These are phyloP conservation scores for Periophthalmus magnuspinnatus DNA, from an alignment of 2,797 vertebrate species.

Conservation along the genomic window DNA sequence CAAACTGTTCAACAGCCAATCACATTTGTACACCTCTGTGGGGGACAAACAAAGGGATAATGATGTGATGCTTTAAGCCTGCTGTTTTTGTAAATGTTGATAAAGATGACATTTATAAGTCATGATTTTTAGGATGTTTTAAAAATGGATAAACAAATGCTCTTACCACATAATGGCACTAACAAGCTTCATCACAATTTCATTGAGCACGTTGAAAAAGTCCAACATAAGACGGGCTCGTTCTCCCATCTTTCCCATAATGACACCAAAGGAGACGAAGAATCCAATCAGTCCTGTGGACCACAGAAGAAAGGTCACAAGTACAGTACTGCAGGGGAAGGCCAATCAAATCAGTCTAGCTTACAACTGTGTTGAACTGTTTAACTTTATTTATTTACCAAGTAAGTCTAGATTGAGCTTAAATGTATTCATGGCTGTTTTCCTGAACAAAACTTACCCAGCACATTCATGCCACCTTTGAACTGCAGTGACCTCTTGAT, in stretches of 20 bases:
- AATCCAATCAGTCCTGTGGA: conserved; percentile 94
- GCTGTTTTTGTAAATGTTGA: neutral
- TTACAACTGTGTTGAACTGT: too few species aligned
- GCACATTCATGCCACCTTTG: conserved; percentile 98
- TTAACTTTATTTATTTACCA: too few species aligned
- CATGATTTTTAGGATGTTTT: neutral
- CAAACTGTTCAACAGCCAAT: neutral
- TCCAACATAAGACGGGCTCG: conserved; percentile 97
- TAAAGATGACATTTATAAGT: too few species aligned
- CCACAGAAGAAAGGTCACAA: neutral
- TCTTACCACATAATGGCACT: conserved; percentile 99
- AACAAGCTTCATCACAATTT: conserved; percentile 98
- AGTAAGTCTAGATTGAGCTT: too few species aligned
- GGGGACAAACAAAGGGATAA: neutral
- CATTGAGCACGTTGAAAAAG: conserved; percentile 98
- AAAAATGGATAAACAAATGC: neutral
- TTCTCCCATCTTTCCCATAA: conserved; percentile 99
- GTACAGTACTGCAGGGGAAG: neutral
- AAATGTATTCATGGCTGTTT: neutral
- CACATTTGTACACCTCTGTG: neutral
- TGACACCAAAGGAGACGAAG: conserved; percentile 98
- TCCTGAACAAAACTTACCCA: conserved; percentile 80
- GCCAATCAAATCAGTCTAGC: neutral
- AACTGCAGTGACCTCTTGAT: conserved; percentile 91
- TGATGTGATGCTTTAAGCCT: conserved; percentile 24